Evolutionary conservation across 1,140 invertebrate species (phyloP), one percentile per base, ranked within the genome.

Genomic region (Cepaea nemoralis): DNA sequence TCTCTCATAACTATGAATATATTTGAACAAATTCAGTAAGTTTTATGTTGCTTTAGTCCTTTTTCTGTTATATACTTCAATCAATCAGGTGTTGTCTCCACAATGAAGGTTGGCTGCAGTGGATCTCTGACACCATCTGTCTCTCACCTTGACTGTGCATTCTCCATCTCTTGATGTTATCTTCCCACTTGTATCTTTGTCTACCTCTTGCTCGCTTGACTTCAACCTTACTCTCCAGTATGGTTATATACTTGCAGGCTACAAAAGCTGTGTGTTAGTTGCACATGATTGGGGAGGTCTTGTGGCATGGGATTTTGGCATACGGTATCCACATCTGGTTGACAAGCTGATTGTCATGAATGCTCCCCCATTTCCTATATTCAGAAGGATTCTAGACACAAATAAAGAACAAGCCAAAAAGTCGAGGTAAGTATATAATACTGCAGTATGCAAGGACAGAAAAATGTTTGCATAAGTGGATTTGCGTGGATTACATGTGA

Each of bases 241-340:
- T 45, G 42, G 8, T 10, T 45, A 10, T 45, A 8, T 45, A 45
- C 19, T 45, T 45, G 37, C 67, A 91, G 89, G 89, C 55, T 89
- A 90, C 81, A 83, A 85, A 31, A 69, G 80, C 14, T 90, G 88
- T 81, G 93, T 92, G 40, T 89, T 97, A 69, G 93, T 96, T 33
- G 95, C 94, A 0, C 96, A 97, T 90, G 96, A 97, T 91, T 92
- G 96, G 85, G 96, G 96, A 33, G 96, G 94, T 24, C 91, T 94
- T 33, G 87, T 97, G 14, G 87, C 87, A 0, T 90, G 87, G 86
- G 48, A 45, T 14, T 93, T 96, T 84, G 92, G 94, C 0, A 91
- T 93, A 39, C 87, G 93, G 27, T 92, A 94, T 84, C 94, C 94
- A 12, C 93, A 95, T 55, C 87, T 95, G 59, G 93, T 97, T 1